Evolutionary conservation across 2,797 vertebrate genomes (phyloP).

Genomic region (Alcedo atthis): DNA sequence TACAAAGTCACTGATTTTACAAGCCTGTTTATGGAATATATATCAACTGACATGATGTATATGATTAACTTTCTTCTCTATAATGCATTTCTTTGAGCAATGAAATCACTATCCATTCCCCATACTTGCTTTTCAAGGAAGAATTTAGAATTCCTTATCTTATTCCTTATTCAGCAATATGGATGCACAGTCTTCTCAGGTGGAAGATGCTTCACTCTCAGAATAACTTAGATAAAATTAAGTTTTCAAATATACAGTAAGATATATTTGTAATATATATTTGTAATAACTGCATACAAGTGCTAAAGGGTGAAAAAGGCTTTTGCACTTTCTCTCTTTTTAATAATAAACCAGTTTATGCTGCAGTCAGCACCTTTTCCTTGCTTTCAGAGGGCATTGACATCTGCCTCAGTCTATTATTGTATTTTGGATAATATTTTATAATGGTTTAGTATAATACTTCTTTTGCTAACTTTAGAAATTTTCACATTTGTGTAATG

Average conservation of each 20-base stretch:
- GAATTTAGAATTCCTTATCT: neutral
- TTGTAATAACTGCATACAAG: neutral
- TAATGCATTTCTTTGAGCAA: neutral
- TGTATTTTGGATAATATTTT: neutral
- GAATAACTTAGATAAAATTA: neutral
- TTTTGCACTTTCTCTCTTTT: neutral
- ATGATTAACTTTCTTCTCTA: neutral
- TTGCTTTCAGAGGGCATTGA: neutral
- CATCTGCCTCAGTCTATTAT: neutral
- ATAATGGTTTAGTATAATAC: neutral
- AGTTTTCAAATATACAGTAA: neutral
- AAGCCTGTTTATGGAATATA: neutral
- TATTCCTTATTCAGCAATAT: neutral
- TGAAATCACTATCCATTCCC: neutral
- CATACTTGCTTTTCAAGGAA: neutral
- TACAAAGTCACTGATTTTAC: neutral
- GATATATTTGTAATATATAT: neutral
- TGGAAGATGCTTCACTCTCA: neutral
- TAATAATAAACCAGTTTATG: neutral
- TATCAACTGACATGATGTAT: neutral
- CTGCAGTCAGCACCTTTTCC: neutral
- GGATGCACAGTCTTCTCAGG: neutral
- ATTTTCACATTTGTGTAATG: neutral
- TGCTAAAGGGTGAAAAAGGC: neutral
- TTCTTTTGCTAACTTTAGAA: neutral